Base-by-base conservation (phyloP, 2,797 vertebrate species). In the Sebastes trivittatus region DNA sequence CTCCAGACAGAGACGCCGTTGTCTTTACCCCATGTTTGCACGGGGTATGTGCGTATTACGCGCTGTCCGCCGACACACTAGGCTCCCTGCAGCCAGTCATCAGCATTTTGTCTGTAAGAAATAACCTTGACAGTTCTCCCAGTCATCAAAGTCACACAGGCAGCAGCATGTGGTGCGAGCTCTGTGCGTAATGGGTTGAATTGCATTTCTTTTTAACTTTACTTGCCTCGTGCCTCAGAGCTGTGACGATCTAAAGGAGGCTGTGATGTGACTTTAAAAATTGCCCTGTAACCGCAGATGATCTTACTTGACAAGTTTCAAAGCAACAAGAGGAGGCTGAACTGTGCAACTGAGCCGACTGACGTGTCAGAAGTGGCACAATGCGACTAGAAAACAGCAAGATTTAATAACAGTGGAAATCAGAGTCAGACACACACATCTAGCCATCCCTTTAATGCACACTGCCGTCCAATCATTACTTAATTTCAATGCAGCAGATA, bases 91-190 rank as follows among this genome's bases (percentile, higher is more conserved):
- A 86, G 88, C 84, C 88, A 69, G 63, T 84, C 87, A 89, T 88
- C 87, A 88, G 87, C 87, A 63, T 90, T 75, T 75, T 86, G 88
- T 85, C 84, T 66, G 64, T 68, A 32, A 88, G 82, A 88, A 89
- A 90, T 93, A 92, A 94, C 92, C 92, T 92, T 93, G 93, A 91
- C 85, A 87, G 84, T 88, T 82, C 77, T 73, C 82, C 84, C 68
- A 61, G 83, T 85, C 89, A 87, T 92, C 90, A 85, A 80, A 83
- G 77, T 78, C 18, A 13, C 4, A 62, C 46, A 18, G 16, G 42
- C 42, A 54, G 76, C 60, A 46, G 55, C 78, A 27, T 75, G 76
- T 64, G 68, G 63, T 11, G 52, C 22, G 68, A 55, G 61, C 77
- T 73, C 70, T 52, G 64, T 25, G 62, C 6, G 6, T 73, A 77